Conservation (phyloP, 1,140 invertebrate species). For the Glomeris maerens region DNA sequence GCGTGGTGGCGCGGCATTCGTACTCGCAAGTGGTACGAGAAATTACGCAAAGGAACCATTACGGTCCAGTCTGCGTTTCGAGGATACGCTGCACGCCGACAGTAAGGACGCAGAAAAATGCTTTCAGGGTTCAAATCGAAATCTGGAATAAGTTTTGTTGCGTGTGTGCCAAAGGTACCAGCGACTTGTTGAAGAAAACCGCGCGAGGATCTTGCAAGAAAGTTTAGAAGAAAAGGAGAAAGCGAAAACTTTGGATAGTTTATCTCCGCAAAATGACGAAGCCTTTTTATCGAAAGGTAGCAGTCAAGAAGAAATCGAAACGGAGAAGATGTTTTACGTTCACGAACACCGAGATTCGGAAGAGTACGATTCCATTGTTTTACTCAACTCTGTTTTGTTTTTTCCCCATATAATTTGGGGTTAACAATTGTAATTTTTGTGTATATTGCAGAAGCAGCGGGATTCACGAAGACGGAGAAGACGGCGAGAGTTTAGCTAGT, state of each 20-base stretch:
- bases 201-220: no score
- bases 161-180: no score
- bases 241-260: background rate
- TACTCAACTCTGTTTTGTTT: conserved; percentile 7
- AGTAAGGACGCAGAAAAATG: conserved; percentile 26
- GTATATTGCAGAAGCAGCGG: conserved; percentile 38
- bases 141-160: no score
- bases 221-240: conserved; percentile 20
- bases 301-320: conserved; percentile 41
- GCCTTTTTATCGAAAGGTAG: conserved; percentile 39
- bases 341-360: conserved; percentile 26
- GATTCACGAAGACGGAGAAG: conserved; percentile 40
- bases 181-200: no score
- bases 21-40: conserved; percentile 48
- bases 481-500: no score
- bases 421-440: background rate
- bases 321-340: conserved; percentile 14
- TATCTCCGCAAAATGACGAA: conserved; percentile 33
- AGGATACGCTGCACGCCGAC: conserved; percentile 42
- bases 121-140: no score
- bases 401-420: conserved; percentile 1
- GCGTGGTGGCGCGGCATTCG: conserved; percentile 53
- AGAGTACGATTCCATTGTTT: conserved; percentile 24
- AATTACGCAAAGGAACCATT: conserved; percentile 42
- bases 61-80: conserved; percentile 55